phyloP scores from a whole-genome alignment of 2,888 invertebrate species.

The Xestia rhomboidea region DNA sequence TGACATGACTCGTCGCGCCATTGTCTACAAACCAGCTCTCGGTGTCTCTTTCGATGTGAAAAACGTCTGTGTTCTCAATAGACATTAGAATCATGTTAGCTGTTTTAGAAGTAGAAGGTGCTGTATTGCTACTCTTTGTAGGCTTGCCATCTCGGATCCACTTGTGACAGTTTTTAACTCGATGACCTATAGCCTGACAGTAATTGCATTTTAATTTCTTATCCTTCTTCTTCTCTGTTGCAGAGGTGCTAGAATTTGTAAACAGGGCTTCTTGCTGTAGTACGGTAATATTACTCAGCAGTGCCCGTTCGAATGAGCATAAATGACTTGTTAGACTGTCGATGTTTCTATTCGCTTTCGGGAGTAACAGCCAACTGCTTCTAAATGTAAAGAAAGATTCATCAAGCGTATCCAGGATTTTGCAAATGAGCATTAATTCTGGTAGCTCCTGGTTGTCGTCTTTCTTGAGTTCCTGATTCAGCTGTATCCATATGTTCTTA shows the following conservation, averaged over 20 bases:
- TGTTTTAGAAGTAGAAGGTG: background rate
- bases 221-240: background rate
- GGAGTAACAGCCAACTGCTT: background rate
- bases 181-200: background rate
- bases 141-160: conserved; percentile 4
- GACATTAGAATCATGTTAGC: conserved; percentile 1
- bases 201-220: background rate
- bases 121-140: background rate
- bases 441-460: background rate
- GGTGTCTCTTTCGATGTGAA: background rate
- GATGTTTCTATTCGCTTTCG: background rate
- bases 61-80: background rate
- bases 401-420: background rate
- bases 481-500: background rate
- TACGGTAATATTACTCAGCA: background rate
- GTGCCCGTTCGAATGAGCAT: background rate
- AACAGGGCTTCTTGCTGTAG: conserved; percentile 2
- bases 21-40: conserved; percentile 1
- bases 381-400: background rate
- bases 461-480: background rate
- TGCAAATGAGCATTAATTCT: background rate
- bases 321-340: background rate
- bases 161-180: background rate
- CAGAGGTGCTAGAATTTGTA: background rate
- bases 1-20: background rate